Evolutionary conservation across 2,113 vertebrate genomes (phyloP).

Genomic region (Eleginops maclovinus): DNA sequence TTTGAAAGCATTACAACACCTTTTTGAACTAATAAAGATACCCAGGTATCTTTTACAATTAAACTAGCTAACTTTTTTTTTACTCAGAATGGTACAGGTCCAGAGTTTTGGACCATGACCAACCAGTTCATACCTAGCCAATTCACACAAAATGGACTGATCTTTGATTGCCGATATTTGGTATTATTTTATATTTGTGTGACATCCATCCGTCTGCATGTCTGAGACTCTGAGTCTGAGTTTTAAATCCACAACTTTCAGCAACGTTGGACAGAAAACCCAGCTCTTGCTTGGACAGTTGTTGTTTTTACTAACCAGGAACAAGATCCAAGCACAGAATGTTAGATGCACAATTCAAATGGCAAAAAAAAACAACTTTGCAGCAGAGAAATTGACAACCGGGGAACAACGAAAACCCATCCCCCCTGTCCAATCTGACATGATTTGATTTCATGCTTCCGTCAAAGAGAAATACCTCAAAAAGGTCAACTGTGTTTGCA

Average conservation of each 20-base stretch:
- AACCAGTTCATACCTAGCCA: neutral
- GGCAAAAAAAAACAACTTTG: neutral
- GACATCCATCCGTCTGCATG: neutral
- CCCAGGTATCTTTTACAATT: too few relatives aligned
- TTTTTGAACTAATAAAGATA: too few relatives aligned
- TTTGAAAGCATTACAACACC: neutral
- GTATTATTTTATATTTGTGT: too few relatives aligned
- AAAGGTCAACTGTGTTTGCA: slow-evolving; percentile 70
- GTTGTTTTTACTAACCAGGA: neutral
- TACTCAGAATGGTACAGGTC: too few relatives aligned
- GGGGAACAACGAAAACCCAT: slow-evolving; percentile 53
- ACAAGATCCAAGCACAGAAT: slow-evolving; percentile 1
- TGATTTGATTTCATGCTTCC: slow-evolving; percentile 63
- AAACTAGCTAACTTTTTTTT: neutral
- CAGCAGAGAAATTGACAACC: slow-evolving; percentile 22
- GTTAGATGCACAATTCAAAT: neutral
- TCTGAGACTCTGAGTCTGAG: slow-evolving; percentile 11
- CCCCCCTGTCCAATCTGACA: slow-evolving; percentile 57
- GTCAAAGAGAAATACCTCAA: slow-evolving; percentile 29
- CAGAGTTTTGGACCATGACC: neutral
- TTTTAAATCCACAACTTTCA: slow-evolving; percentile 23
- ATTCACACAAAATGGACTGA: neutral
- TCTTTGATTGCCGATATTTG: neutral
- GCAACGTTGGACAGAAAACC: neutral
- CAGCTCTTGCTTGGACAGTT: neutral